These are phyloP conservation scores for Hemistola chrysoprasaria DNA, from an alignment of 2,888 invertebrate species.

Conservation along the genomic window DNA sequence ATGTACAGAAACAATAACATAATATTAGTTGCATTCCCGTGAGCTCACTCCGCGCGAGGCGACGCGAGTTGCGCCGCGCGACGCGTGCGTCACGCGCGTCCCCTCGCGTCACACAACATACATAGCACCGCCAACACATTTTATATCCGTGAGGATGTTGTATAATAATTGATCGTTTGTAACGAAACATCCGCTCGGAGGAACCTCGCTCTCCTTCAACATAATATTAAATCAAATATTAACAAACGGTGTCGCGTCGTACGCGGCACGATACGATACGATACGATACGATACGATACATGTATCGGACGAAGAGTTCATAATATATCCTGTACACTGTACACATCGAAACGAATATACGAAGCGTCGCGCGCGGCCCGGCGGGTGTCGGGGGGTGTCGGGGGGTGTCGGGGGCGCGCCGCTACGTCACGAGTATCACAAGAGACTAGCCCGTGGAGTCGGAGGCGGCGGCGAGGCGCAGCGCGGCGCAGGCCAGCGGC, in stretches of 20 bases:
- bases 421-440: constrained; percentile 16
- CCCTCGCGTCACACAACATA: constrained; percentile 26
- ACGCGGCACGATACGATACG: too few species aligned
- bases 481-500: constrained; percentile 56
- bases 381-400: not conserved
- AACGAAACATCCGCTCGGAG: too few species aligned
- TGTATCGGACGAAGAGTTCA: too few species aligned
- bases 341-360: too few species aligned
- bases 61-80: constrained; percentile 5
- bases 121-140: constrained; percentile 55
- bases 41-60: constrained; percentile 5
- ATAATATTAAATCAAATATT: too few species aligned
- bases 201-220: too few species aligned
- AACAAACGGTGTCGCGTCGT: too few species aligned
- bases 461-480: constrained; percentile 59
- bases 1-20: constrained; percentile 68
- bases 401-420: not conserved
- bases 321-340: too few species aligned
- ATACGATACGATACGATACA: too few species aligned
- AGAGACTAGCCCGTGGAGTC: constrained; percentile 33
- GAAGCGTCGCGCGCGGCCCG: too few species aligned
- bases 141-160: constrained; percentile 48
- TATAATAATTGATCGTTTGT: constrained; percentile 22
- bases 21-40: constrained; percentile 36
- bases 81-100: not conserved